Conservation (phyloP, 2,888 invertebrate genomes). For the Oeneis ivallda region DNA sequence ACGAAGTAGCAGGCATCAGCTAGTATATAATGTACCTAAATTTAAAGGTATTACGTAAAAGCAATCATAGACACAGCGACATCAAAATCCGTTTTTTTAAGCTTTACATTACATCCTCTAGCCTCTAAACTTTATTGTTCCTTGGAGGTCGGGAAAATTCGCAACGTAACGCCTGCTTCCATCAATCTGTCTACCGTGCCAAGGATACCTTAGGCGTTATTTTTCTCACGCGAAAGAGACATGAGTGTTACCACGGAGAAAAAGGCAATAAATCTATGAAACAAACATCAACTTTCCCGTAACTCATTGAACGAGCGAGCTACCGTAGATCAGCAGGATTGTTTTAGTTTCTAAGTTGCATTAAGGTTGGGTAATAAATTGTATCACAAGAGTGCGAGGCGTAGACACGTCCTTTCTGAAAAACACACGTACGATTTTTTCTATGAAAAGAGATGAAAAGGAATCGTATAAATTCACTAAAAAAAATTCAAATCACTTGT, state of each 20-base stretch:
- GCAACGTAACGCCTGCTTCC: constrained; percentile 12
- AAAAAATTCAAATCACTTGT: too few relatives aligned
- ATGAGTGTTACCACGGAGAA: constrained; percentile 5
- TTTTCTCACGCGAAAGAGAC: constrained; percentile 11
- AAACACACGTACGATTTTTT: background rate
- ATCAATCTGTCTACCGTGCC: constrained; percentile 13
- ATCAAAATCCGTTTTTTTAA: background rate
- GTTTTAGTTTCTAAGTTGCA: constrained; percentile 52
- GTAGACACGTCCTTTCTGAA: constrained; percentile 27
- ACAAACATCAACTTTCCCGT: constrained; percentile 38
- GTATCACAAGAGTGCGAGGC: constrained; percentile 45
- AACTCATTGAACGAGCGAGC: constrained; percentile 42
- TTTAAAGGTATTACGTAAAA: too few relatives aligned
- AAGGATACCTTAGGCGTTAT: constrained; percentile 11
- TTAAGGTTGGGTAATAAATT: constrained; percentile 55
- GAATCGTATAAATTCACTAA: background rate
- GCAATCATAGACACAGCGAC: too few relatives aligned
- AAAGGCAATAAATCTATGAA: constrained; percentile 33
- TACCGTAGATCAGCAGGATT: constrained; percentile 50
- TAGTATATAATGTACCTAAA: too few relatives aligned
- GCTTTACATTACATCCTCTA: background rate
- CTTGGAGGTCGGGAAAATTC: background rate
- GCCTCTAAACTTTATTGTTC: constrained; percentile 15
- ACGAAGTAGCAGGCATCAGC: too few relatives aligned
- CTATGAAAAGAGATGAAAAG: background rate